phyloP scores from a whole-genome alignment of 1,140 invertebrate genomes.

The Ptiloglossa arizonensis region DNA sequence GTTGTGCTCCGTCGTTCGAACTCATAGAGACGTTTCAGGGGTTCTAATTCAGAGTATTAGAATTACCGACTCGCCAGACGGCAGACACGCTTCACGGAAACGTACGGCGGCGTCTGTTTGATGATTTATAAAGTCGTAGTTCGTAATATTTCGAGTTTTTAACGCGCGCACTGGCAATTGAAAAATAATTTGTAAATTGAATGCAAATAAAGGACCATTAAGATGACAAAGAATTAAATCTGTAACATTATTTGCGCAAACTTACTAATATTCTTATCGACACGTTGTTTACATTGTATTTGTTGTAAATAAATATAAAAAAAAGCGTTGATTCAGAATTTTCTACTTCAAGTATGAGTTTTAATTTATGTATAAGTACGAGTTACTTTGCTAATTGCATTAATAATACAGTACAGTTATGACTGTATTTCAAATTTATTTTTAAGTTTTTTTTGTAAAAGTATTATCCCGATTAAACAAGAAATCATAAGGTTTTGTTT shows the following conservation, averaged over 20 bases:
- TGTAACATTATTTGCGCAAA: not conserved
- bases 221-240: not conserved
- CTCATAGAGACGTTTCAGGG: slow-evolving; percentile 9
- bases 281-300: not conserved
- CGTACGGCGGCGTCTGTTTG: not conserved
- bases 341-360: not conserved
- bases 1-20: not conserved
- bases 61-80: not conserved
- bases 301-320: not conserved
- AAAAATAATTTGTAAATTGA: not conserved
- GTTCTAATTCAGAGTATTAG: slow-evolving; percentile 32
- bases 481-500: too few relatives aligned
- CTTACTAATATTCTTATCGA: not conserved
- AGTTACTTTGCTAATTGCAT: too few relatives aligned
- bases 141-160: slow-evolving; percentile 9
- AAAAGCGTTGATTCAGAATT: not conserved
- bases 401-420: too few relatives aligned
- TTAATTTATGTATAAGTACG: too few relatives aligned
- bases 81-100: slow-evolving; percentile 23
- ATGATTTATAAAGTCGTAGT: slow-evolving; percentile 5
- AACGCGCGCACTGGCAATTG: not conserved
- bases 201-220: not conserved
- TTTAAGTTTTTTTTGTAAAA: too few relatives aligned
- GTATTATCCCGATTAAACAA: too few relatives aligned
- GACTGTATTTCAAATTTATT: too few relatives aligned